These are phyloP conservation scores for Rugalucina vietnamica DNA, from an alignment of 2,888 invertebrate species.

Conservation along the genomic window DNA sequence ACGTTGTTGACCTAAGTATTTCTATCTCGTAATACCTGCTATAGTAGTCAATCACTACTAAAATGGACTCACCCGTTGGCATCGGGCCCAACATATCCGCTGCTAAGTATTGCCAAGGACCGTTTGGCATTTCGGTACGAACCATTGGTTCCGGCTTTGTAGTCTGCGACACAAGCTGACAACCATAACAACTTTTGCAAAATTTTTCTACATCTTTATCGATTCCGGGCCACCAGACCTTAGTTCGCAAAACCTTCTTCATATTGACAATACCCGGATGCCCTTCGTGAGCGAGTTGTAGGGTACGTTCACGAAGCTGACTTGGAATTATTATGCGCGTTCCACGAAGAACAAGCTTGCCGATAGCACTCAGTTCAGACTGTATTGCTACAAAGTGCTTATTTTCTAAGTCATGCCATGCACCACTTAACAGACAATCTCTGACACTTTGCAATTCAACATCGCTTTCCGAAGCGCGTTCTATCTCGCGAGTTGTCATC, in stretches of 20 bases:
- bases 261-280: conserved; percentile 45
- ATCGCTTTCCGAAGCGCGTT: conserved; percentile 42
- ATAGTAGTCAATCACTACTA: conserved; percentile 60
- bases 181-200: conserved; percentile 55
- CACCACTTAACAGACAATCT: not conserved
- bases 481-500: conserved; percentile 48
- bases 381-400: conserved; percentile 30
- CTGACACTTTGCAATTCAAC: conserved; percentile 30
- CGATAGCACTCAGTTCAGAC: conserved; percentile 36
- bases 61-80: conserved; percentile 48
- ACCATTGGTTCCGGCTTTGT: conserved; percentile 43
- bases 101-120: conserved; percentile 61
- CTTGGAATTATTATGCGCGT: conserved; percentile 34
- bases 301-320: not conserved
- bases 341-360: conserved; percentile 51
- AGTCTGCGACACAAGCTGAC: conserved; percentile 37
- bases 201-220: conserved; percentile 34
- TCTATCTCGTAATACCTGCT: conserved; percentile 55
- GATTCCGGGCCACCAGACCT: conserved; percentile 30
- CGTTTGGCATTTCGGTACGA: conserved; percentile 39
- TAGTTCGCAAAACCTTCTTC: conserved; percentile 7
- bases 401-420: conserved; percentile 10
- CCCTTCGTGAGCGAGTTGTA: conserved; percentile 42
- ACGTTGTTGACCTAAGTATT: conserved; percentile 47
- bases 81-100: conserved; percentile 66